A percentile compares a stretch with the other conserved stretches of the same genome.
Conservation (phyloP, 2,797 vertebrate species). For the Anguilla pacifica region DNA sequence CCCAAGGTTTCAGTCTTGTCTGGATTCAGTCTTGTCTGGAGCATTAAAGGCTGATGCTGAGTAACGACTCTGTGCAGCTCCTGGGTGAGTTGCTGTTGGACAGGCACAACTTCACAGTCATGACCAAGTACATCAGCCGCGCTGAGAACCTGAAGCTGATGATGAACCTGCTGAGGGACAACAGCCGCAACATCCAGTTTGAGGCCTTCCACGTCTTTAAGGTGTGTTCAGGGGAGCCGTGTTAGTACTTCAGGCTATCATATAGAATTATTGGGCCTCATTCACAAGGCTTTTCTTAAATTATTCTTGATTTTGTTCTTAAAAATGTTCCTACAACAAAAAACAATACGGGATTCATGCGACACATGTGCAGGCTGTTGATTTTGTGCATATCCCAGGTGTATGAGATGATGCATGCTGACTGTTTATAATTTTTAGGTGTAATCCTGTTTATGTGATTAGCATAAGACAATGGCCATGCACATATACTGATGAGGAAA, state of each 20-base stretch:
- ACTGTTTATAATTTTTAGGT: too few relatives aligned
- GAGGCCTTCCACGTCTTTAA: conserved; percentile 84
- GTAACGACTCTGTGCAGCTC: conserved; percentile 59
- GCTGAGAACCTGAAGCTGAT: conserved; percentile 82
- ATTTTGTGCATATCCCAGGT: too few relatives aligned
- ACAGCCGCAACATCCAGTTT: conserved; percentile 84
- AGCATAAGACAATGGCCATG: too few relatives aligned
- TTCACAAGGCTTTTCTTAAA: too few relatives aligned
- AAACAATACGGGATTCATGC: too few relatives aligned
- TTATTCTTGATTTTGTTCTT: too few relatives aligned
- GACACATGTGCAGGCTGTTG: too few relatives aligned
- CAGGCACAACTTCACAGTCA: conserved; percentile 81
- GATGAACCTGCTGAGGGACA: conserved; percentile 82
- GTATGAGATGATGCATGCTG: too few relatives aligned
- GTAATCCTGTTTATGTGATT: too few relatives aligned
- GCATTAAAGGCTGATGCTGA: not conserved
- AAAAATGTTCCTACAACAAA: too few relatives aligned
- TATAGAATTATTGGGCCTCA: not conserved
- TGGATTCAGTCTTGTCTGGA: not conserved
- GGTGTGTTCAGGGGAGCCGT: conserved; percentile 56
- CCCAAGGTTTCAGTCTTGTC: not conserved
- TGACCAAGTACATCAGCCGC: conserved; percentile 82
- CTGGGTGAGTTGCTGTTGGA: conserved; percentile 81
- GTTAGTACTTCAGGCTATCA: not conserved
- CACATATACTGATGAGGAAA: too few relatives aligned